Evolutionary conservation across 2,797 vertebrate genomes (phyloP), one percentile per base, ranked within the genome.

Genomic region (Dallia pectoralis): DNA sequence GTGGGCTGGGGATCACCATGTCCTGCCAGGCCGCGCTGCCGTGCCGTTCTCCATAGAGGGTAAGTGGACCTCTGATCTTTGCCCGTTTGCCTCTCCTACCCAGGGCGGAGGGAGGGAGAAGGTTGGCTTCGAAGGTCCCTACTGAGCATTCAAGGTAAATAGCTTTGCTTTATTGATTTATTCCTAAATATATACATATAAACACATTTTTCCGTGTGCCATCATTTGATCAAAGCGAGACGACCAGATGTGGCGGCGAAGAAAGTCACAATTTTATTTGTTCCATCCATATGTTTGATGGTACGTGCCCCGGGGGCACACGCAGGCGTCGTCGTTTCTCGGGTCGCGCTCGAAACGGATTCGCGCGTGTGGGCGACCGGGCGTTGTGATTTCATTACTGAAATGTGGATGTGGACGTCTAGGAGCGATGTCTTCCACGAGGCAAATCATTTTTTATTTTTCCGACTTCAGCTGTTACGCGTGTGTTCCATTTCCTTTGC

Each of bases 1-100:
- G 16, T 12, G 18, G 32, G 30, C 64, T 22, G 64, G 33, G 64
- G 1, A 22, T 4, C 5, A 16, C 22, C 32, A 40, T 71, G 51
- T 68, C 67, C 33, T 32, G 74, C 67, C 61, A 27, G 62, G 89
- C 87, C 87, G 88, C 87, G 88, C 88, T 86, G 85, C 84, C 89
- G 87, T 89, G 87, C 53, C 22, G 18, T 84, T 85, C 86, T 59
- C 79, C 83, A 88, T 84, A 80, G 87, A 87, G 89, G 93, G 92
- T 93, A 93, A 93, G 92, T 93, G 87, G 88, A 89, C 84, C 82
- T 89, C 89, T 88, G 86, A 92, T 89, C 81, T 90, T 89, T 88
- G 79, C 87, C 47, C 78, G 77, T 92, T 89, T 90, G 85, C 91
- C 89, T 93, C 87, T 88, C 83, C 87, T 93, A 87, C 88, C 86